Conservation (phyloP, 2,113 vertebrate species). For the Emydura subglobosa region DNA sequence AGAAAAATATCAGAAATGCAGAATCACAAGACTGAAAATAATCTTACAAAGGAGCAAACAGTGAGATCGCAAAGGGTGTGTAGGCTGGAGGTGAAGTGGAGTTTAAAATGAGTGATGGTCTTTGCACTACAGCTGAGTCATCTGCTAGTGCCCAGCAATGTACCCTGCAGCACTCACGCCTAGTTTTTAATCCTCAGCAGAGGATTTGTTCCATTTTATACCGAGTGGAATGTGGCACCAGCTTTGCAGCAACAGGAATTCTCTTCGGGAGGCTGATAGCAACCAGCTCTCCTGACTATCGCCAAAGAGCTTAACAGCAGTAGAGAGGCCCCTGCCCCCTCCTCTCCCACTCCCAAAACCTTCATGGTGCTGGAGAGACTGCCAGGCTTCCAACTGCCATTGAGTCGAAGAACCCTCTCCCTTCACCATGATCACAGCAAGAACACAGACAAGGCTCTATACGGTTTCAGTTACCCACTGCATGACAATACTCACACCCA, state of each 20-base stretch:
- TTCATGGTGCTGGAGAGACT: background rate
- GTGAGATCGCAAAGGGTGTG: rapidly evolving
- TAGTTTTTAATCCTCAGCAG: background rate
- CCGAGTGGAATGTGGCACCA: background rate
- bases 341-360: background rate
- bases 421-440: background rate
- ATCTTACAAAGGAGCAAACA: background rate
- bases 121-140: background rate
- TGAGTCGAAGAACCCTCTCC: background rate
- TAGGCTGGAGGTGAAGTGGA: background rate
- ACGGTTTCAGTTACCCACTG: background rate
- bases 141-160: background rate
- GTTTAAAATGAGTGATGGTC: background rate
- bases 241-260: background rate
- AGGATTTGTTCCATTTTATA: background rate
- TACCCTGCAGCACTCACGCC: background rate
- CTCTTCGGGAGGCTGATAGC: background rate
- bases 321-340: background rate
- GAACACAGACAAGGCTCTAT: background rate
- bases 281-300: background rate
- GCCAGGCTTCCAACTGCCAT: background rate
- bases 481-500: background rate
- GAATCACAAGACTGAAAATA: background rate
- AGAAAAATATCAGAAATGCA: background rate
- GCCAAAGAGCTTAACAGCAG: background rate